Percentiles rank a stretch among this genome's conserved stretches.
These are phyloP conservation scores for Spatulosminthurus flaviceps DNA, from an alignment of 2,888 invertebrate genomes.

Conservation along the genomic window DNA sequence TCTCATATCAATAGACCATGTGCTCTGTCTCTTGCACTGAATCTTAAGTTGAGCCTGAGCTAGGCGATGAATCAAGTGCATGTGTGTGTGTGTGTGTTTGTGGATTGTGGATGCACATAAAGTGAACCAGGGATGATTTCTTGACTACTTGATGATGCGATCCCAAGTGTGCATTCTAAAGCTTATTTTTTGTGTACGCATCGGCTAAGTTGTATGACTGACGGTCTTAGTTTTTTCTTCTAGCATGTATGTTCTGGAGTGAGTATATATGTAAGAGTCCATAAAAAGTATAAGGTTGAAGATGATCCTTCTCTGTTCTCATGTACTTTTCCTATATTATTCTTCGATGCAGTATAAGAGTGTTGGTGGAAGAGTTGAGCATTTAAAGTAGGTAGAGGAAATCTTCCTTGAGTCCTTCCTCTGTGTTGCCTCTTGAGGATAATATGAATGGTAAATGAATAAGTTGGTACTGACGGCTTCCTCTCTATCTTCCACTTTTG, in stretches of 20 bases:
- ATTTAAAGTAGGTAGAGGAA: conserved; percentile 31
- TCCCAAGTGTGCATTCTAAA: conserved; percentile 29
- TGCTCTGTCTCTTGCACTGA: neutral
- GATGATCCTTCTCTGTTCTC: no score
- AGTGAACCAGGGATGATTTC: neutral
- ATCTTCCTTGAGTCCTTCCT: conserved; percentile 16
- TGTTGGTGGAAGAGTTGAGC: neutral
- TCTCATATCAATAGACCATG: neutral
- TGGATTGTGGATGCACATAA: neutral
- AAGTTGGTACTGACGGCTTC: conserved; percentile 26
- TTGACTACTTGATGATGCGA: conserved; percentile 14
- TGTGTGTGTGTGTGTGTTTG: neutral
- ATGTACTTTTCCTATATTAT: no score
- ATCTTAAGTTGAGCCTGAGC: neutral
- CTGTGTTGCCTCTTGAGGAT: conserved; percentile 5
- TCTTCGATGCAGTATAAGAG: no score
- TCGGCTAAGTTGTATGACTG: conserved; percentile 20
- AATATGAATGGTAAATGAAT: conserved; percentile 21
- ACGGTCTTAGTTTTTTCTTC: neutral
- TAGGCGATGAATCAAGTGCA: conserved; percentile 9
- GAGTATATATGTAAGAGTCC: no score
- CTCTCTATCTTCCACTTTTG: neutral
- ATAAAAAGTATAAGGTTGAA: no score
- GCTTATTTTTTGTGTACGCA: conserved; percentile 29
- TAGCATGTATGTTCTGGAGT: neutral